These are phyloP conservation scores for Cirrhinus mrigala DNA, from an alignment of 2,797 vertebrate species.

Conservation along the genomic window DNA sequence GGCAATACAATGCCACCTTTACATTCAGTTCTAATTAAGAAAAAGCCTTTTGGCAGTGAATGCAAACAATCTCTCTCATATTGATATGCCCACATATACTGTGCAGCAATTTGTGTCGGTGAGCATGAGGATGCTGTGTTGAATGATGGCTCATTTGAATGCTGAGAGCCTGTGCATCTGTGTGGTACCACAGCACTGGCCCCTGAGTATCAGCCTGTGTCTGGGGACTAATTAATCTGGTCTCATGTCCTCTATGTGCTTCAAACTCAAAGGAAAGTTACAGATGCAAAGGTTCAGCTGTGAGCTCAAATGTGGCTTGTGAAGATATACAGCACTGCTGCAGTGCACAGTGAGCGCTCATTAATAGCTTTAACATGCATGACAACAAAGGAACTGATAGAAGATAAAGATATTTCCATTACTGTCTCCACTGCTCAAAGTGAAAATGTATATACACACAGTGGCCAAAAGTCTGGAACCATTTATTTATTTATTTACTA, in stretches of 20 bases:
- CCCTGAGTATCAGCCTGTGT: slow-evolving; percentile 40
- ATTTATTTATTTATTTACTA: neutral
- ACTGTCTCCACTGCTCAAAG: slow-evolving; percentile 12
- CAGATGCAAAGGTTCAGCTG: slow-evolving; percentile 32
- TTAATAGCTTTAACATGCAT: slow-evolving; percentile 48
- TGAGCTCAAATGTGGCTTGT: slow-evolving; percentile 38
- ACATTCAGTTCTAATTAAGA: slow-evolving; percentile 71
- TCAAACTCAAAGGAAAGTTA: slow-evolving; percentile 50
- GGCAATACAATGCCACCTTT: slow-evolving; percentile 67
- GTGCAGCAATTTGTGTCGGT: slow-evolving; percentile 48
- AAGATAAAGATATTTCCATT: slow-evolving; percentile 41
- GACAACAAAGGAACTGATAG: slow-evolving; percentile 31
- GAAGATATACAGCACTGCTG: slow-evolving; percentile 33
- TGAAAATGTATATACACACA: neutral
- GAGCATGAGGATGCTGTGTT: slow-evolving; percentile 60
- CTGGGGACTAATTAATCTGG: slow-evolving; percentile 73
- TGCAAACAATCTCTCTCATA: slow-evolving; percentile 62
- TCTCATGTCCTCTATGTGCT: slow-evolving; percentile 40
- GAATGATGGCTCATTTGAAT: slow-evolving; percentile 69
- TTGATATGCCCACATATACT: slow-evolving; percentile 62
- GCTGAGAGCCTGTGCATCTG: slow-evolving; percentile 60
- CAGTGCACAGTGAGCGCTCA: slow-evolving; percentile 48
- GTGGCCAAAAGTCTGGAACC: neutral
- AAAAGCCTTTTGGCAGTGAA: slow-evolving; percentile 71
- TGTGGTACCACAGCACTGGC: slow-evolving; percentile 48